Conservation (phyloP, 1,140 invertebrate genomes). For the Megalopta genalis region DNA sequence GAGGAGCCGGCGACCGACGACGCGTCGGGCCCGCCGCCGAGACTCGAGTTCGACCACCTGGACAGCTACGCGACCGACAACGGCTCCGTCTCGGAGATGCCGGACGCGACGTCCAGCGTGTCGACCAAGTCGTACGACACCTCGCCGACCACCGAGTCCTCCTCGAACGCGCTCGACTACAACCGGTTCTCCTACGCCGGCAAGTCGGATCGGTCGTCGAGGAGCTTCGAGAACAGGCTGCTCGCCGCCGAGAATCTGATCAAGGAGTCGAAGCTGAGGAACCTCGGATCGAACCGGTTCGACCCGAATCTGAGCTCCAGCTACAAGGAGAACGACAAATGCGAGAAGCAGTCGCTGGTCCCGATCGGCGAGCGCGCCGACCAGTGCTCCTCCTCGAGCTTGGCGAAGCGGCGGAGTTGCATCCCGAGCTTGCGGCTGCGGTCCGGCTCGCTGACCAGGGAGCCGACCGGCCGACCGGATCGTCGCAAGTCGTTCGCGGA, state of each 20-base stretch:
- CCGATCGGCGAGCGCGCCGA: slow-evolving; percentile 61
- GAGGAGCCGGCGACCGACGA: slow-evolving; percentile 66
- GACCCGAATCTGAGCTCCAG: slow-evolving; percentile 66
- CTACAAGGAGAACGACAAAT: slow-evolving; percentile 71
- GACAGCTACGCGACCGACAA: slow-evolving; percentile 31
- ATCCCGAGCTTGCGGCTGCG: slow-evolving; percentile 72
- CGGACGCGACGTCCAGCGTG: slow-evolving; percentile 57
- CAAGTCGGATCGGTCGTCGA: slow-evolving; percentile 49
- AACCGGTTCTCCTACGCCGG: slow-evolving; percentile 23
- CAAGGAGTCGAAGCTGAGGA: slow-evolving; percentile 75
- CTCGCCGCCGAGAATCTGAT: slow-evolving; percentile 76
- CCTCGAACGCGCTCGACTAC: slow-evolving; percentile 66
- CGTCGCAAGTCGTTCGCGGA: slow-evolving; percentile 56
- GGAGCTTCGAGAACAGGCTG: slow-evolving; percentile 71
- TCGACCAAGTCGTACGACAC: slow-evolving; percentile 69
- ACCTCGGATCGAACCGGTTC: slow-evolving; percentile 60
- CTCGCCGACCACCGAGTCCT: slow-evolving; percentile 71
- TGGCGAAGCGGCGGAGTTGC: slow-evolving; percentile 70
- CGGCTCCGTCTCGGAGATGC: slow-evolving; percentile 54
- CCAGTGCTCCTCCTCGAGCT: slow-evolving; percentile 24
- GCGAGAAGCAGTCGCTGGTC: slow-evolving; percentile 68
- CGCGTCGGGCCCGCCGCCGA: neutral
- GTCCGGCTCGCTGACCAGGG: slow-evolving; percentile 73
- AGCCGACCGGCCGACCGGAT: slow-evolving; percentile 51
- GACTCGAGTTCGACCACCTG: neutral